Conservation (phyloP, 2,113 vertebrate genomes). For the rabbit (Oryctolagus cuniculus) region DNA sequence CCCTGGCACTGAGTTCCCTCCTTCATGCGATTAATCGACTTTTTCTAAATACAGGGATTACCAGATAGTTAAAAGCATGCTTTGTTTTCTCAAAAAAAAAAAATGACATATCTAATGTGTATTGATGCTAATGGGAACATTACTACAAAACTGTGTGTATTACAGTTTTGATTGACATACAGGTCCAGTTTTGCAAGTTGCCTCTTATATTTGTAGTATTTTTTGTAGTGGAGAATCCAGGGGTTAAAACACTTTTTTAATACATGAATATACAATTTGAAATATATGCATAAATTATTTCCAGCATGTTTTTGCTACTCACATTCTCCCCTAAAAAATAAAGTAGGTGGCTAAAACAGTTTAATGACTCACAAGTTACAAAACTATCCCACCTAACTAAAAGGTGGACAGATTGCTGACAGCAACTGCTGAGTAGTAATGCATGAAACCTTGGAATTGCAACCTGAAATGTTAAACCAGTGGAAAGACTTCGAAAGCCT, state of each 20-base stretch:
- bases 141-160: conserved; percentile 15
- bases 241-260: conserved; percentile 27
- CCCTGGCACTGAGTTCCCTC: not conserved
- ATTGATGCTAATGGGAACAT: conserved; percentile 33
- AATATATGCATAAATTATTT: not conserved
- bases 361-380: not conserved
- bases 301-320: not conserved
- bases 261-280: not conserved
- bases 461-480: conserved; percentile 31
- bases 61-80: conserved; percentile 7
- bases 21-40: not conserved
- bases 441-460: not conserved
- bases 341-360: not conserved
- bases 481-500: conserved; percentile 4
- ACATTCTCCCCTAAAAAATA: not conserved
- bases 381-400: not conserved
- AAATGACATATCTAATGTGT: conserved; percentile 13
- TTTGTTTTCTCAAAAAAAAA: not conserved
- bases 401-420: not conserved
- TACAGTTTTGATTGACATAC: not conserved
- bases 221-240: not conserved
- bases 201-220: not conserved
- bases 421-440: not conserved
- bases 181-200: conserved; percentile 28
- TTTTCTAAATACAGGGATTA: conserved; percentile 21